A percentile compares a stretch with the other conserved stretches of the same genome.
Evolutionary conservation across 2,888 invertebrate species (phyloP).

Genomic region (Coelopa pilipes): DNA sequence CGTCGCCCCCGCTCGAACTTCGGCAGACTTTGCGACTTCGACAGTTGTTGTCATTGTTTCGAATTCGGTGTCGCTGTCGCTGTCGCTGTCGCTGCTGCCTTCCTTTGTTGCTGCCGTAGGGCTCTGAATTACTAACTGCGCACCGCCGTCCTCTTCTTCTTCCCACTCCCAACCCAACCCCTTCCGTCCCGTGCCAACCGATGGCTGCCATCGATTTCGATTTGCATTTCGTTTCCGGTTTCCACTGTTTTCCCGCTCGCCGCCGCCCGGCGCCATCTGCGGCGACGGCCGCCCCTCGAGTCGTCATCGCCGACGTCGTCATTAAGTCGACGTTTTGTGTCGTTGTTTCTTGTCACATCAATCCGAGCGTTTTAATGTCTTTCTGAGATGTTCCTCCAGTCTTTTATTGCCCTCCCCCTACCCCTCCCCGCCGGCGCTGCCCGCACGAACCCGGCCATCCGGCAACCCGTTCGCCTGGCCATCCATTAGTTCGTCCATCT

Average conservation of each 20-base stretch:
- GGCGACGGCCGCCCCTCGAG: background rate
- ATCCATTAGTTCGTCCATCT: background rate
- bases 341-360: background rate
- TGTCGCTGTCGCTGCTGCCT: no score
- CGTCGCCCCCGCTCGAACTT: no score
- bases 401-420: background rate
- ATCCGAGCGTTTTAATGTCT: background rate
- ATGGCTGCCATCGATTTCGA: conserved; percentile 19
- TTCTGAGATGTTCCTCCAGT: background rate
- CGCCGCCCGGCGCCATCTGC: background rate
- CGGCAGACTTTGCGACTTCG: no score
- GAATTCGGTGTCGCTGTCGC: no score
- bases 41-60: no score
- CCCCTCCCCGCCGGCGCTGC: no score
- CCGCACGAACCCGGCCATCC: background rate
- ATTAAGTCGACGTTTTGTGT: conserved; percentile 15
- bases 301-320: conserved; percentile 13
- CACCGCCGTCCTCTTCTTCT: no score
- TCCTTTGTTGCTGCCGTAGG: no score
- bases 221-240: conserved; percentile 34
- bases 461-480: background rate
- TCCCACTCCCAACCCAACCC: no score
- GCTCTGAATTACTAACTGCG: no score
- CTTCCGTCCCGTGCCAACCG: background rate
- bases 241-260: background rate